Evolutionary conservation across 2,113 vertebrate genomes (phyloP).

Genomic region (Aramus guarauna): DNA sequence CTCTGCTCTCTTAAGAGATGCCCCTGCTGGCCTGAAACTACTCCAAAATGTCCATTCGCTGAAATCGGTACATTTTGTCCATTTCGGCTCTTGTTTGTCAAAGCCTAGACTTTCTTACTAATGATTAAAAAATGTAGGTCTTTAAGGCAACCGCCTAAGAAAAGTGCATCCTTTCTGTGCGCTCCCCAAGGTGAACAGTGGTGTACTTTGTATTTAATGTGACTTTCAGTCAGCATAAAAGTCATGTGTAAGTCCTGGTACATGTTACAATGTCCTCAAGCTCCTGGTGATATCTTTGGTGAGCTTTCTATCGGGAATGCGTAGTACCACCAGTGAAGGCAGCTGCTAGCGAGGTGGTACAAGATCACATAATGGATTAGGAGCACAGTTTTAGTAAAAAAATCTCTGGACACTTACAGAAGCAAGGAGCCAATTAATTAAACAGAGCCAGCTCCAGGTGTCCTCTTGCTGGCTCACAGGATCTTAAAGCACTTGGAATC

Average conservation of each 20-base stretch:
- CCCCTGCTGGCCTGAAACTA: background rate
- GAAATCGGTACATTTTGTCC: fast-evolving
- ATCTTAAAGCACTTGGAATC: background rate
- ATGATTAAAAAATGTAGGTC: background rate
- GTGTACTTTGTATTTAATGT: background rate
- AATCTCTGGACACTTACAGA: background rate
- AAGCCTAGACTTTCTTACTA: background rate
- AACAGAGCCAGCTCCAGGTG: background rate
- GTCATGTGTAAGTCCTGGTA: background rate
- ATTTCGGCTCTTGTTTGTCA: background rate
- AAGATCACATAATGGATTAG: background rate
- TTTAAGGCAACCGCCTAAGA: background rate
- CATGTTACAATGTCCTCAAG: background rate
- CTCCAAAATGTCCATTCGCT: background rate
- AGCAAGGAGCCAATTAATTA: background rate
- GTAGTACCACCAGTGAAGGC: background rate
- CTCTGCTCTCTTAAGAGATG: background rate
- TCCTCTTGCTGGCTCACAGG: background rate
- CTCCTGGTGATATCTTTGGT: background rate
- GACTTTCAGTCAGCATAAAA: background rate
- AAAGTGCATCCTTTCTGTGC: background rate
- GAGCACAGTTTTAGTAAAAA: background rate
- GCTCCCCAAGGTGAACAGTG: background rate
- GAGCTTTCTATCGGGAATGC: background rate
- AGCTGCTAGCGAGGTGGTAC: background rate